Percentiles rank a stretch among this genome's conserved stretches.
Evolutionary conservation across 2,113 vertebrate species (phyloP).

Genomic region (Anguilla rostrata): DNA sequence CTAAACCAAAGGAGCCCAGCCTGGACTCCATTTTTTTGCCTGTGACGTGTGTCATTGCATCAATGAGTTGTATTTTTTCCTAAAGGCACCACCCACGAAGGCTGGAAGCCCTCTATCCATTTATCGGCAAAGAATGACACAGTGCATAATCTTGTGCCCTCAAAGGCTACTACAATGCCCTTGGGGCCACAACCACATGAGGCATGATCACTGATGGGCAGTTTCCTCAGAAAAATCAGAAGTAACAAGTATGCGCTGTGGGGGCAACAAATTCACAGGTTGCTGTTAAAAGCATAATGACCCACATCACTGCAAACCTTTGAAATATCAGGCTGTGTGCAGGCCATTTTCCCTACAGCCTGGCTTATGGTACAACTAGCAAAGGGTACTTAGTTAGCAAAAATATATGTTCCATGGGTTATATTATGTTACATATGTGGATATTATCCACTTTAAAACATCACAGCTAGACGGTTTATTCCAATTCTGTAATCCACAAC

Average conservation of each 20-base stretch:
- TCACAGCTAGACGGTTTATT: too few species aligned
- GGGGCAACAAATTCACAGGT: background rate
- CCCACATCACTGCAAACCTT: background rate
- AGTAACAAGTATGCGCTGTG: background rate
- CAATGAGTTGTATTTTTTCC: too few species aligned
- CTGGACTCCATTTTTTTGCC: too few species aligned
- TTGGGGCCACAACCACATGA: background rate
- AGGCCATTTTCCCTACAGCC: background rate
- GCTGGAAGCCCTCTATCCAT: background rate
- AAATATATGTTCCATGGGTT: background rate
- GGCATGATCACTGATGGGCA: background rate
- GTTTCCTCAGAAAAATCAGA: background rate
- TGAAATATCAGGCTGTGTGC: background rate
- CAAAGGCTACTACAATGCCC: background rate
- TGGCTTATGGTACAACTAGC: background rate
- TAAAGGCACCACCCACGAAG: too few species aligned
- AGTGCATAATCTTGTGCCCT: background rate
- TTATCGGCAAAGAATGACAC: background rate
- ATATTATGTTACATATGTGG: too few species aligned
- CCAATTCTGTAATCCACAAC: too few species aligned
- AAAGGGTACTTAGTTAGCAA: background rate
- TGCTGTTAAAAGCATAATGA: background rate
- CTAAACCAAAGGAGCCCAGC: too few species aligned
- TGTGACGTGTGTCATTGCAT: too few species aligned
- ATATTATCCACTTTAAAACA: too few species aligned